phyloP scores from a whole-genome alignment of 2,888 invertebrate genomes.

The Leptinotarsa peninsularis region DNA sequence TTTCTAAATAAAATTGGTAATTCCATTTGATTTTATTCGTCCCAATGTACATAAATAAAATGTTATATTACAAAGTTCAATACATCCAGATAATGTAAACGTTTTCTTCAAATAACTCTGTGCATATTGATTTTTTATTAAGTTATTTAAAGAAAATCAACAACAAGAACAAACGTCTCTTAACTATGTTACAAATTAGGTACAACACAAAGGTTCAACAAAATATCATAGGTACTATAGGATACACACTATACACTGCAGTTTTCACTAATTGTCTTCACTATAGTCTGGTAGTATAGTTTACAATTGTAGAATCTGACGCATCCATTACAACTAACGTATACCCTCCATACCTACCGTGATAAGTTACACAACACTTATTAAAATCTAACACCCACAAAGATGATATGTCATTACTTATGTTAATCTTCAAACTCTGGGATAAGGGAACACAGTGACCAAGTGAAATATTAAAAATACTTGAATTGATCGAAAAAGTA shows the following conservation, averaged over 20 bases:
- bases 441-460: constrained; percentile 38
- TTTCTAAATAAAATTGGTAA: constrained; percentile 44
- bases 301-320: constrained; percentile 52
- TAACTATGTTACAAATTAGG: constrained; percentile 45
- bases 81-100: constrained; percentile 44
- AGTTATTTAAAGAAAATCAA: constrained; percentile 43
- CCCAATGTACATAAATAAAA: constrained; percentile 47
- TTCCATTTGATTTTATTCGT: constrained; percentile 48
- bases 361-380: constrained; percentile 44
- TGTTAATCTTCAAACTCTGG: constrained; percentile 28
- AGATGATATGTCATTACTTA: constrained; percentile 40
- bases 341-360: constrained; percentile 40
- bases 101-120: constrained; percentile 46
- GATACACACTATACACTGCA: constrained; percentile 47
- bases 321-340: constrained; percentile 49
- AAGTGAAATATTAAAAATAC: constrained; percentile 37
- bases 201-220: constrained; percentile 44
- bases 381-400: constrained; percentile 45
- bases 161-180: constrained; percentile 45
- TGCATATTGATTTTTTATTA: constrained; percentile 12
- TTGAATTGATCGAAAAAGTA: constrained; percentile 36
- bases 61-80: constrained; percentile 46
- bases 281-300: constrained; percentile 50
- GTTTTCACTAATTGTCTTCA: constrained; percentile 46
- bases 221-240: constrained; percentile 44